Conservation (phyloP, 2,113 vertebrate species). For the Procapra przewalskii region DNA sequence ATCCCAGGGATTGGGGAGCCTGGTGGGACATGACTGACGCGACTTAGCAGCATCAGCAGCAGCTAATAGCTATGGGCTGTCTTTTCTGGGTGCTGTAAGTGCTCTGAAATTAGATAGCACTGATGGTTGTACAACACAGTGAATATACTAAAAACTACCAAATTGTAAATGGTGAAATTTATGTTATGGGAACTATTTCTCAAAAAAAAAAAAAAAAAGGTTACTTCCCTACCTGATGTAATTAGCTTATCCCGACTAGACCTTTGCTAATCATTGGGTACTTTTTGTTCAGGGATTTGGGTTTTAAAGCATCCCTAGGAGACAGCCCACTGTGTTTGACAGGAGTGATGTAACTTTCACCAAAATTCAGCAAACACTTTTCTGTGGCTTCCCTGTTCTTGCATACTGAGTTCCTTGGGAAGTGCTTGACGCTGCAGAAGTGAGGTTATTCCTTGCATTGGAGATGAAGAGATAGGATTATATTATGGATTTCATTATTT, state of each 20-base stretch:
- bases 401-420: neutral
- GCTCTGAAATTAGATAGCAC: neutral
- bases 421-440: neutral
- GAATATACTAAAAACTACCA: neutral
- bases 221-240: neutral
- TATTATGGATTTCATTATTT: neutral
- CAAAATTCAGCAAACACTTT: neutral
- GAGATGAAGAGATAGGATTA: neutral
- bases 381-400: neutral
- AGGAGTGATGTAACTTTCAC: neutral
- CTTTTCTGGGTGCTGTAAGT: neutral
- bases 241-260: neutral
- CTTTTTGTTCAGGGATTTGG: neutral
- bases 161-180: neutral
- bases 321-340: neutral
- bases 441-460: neutral
- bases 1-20: too few relatives aligned
- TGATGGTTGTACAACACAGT: neutral
- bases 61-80: neutral
- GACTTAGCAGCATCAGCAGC: too few relatives aligned
- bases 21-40: too few relatives aligned
- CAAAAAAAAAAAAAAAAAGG: neutral
- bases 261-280: neutral
- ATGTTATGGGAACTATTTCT: neutral
- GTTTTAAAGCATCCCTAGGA: neutral